Percentiles rank a stretch among this genome's conserved stretches.
Conservation (phyloP, 2,113 vertebrate genomes). For the Arvicanthis niloticus region DNA sequence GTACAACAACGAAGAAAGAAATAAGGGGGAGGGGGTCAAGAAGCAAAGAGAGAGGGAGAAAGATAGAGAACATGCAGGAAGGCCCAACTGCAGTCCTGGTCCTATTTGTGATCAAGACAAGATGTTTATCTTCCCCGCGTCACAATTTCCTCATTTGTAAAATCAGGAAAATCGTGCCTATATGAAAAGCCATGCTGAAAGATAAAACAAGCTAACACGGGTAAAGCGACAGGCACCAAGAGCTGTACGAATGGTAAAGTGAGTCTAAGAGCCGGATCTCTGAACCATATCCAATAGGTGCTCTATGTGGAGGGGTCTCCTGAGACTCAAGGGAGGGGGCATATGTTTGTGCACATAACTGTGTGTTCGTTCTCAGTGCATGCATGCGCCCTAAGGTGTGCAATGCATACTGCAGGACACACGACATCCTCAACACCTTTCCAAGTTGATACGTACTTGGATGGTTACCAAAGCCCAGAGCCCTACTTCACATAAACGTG, state of each 20-base stretch:
- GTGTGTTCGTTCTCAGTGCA: not conserved
- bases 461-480: not conserved
- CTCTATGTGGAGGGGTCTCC: not conserved
- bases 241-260: not conserved
- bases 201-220: not conserved
- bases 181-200: conserved; percentile 14
- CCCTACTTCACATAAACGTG: not conserved
- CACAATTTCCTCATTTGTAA: not conserved
- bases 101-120: not conserved
- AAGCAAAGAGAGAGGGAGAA: not conserved
- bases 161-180: not conserved
- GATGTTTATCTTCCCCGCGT: not conserved
- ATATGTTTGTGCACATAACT: not conserved
- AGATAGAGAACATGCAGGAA: not conserved
- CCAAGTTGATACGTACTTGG: not conserved
- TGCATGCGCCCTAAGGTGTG: not conserved
- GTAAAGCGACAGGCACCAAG: not conserved
- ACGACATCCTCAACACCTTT: not conserved
- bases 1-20: not conserved
- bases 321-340: not conserved
- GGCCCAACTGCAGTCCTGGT: not conserved
- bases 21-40: not conserved
- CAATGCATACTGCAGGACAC: not conserved
- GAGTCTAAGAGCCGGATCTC: not conserved
- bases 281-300: not conserved